Conservation (phyloP, 2,888 invertebrate genomes). For the Mythimna impura region DNA sequence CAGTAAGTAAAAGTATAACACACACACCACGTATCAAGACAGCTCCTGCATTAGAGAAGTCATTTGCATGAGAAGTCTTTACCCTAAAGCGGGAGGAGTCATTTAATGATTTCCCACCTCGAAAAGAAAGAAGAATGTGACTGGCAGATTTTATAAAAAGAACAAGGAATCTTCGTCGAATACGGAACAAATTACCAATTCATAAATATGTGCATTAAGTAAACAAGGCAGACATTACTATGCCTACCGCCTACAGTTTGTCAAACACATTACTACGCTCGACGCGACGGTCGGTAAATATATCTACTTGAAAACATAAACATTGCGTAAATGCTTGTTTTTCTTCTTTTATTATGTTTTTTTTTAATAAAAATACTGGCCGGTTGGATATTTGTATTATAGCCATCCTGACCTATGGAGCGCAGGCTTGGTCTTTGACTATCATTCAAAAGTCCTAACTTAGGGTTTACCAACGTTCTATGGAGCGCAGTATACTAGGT, state of each 20-base stretch:
- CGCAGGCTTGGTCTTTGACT: too few species aligned
- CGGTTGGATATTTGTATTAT: background rate
- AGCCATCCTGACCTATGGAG: too few species aligned
- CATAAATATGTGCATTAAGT: conserved; percentile 28
- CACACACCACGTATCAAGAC: too few species aligned
- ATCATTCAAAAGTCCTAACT: too few species aligned
- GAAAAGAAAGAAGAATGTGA: background rate
- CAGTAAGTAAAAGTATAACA: too few species aligned
- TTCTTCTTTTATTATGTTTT: conserved; percentile 18
- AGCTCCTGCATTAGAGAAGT: too few species aligned
- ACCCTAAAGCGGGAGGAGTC: too few species aligned
- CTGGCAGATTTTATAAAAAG: background rate
- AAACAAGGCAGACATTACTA: conserved; percentile 39
- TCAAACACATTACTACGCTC: conserved; percentile 57
- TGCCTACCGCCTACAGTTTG: conserved; percentile 36
- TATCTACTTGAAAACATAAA: conserved; percentile 45
- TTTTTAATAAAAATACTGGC: conserved; percentile 27
- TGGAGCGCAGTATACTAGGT: too few species aligned
- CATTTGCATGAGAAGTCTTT: too few species aligned
- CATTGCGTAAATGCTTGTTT: conserved; percentile 52
- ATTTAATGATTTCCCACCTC: too few species aligned
- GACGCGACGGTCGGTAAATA: conserved; percentile 57
- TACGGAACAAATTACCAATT: conserved; percentile 3
- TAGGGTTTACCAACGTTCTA: too few species aligned
- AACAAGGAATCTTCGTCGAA: background rate